These are phyloP conservation scores for Bellardia pandia DNA, from an alignment of 2,888 invertebrate species.

Conservation along the genomic window DNA sequence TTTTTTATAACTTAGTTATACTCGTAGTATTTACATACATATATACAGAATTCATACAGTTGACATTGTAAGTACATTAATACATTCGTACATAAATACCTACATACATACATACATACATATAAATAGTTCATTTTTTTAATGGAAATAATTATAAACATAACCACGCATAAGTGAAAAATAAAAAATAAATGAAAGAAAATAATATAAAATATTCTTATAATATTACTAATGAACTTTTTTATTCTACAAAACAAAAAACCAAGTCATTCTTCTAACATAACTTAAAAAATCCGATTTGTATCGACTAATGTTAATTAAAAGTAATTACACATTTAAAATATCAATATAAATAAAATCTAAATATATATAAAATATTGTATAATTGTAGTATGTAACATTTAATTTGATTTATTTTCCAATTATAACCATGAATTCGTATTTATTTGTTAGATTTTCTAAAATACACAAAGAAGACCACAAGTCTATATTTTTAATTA, in stretches of 20 bases:
- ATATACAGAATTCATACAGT: neutral
- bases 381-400: conserved; percentile 50
- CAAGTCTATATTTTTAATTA: neutral
- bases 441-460: neutral
- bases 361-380: conserved; percentile 27
- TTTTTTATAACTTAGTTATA: conserved; percentile 35
- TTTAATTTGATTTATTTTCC: neutral
- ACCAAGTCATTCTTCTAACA: conserved; percentile 25
- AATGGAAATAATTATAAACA: conserved; percentile 15
- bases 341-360: conserved; percentile 11
- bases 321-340: conserved; percentile 29
- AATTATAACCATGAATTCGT: neutral
- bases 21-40: neutral
- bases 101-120: neutral
- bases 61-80: neutral
- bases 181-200: no score
- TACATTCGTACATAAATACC: neutral
- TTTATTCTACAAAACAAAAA: conserved; percentile 52
- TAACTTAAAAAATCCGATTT: conserved; percentile 34
- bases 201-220: conserved; percentile 34
- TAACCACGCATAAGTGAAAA: neutral
- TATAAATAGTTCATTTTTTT: conserved; percentile 8
- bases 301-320: conserved; percentile 45
- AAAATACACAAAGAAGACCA: neutral
- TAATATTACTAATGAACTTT: conserved; percentile 35